Evolutionary conservation across 2,797 vertebrate genomes (phyloP), one percentile per base, ranked within the genome.

Genomic region (Rhynchotus rufescens): DNA sequence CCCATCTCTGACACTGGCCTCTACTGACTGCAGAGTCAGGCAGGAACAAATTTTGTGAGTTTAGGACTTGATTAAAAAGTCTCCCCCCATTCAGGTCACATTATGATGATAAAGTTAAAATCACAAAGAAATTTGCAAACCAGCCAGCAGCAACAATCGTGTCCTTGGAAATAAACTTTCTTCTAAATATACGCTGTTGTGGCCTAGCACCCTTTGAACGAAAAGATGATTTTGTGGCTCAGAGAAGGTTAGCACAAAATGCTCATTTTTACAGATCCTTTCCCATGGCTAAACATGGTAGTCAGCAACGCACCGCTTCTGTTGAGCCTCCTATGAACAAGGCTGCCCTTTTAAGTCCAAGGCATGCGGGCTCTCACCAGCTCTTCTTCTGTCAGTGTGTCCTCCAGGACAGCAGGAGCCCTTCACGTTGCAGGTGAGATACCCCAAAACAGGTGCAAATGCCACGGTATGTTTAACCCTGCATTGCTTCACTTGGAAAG

Each of bases 321-420:
- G 40, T 0, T 23, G 0, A 0, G 17, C 30, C 49, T 1, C 3
- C 3, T 16, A 3, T 12, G 68, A 25, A 40, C 4, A 1, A 57
- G 54, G 45, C 32, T 84, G 34, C 57, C 20, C 9, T 54, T 76
- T 26, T 47, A 79, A 49, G 34, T 4, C 1, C 36, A 3, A 22
- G 67, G 66, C 36, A 45, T 22, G 51, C 26, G 44, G 25, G 34
- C 34, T 51, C 45, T 19, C 34, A 30, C 49, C 49, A 54, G 34
- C 25, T 71, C 47, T 51, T 54, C 34, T 28, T 52, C 26, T 71
- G 28, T 20, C 49, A 71, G 9, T 8, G 34, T 14, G 28, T 56
- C 30, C 54, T n/a, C 30, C 30, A 56, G 54, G 54, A 56, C 30
- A 26, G n/a, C 44, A 49, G 15, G 11, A 13, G 32, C 45, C 11